Evolutionary conservation across 2,113 vertebrate species (phyloP).

Genomic region (Eulemur rufifrons): DNA sequence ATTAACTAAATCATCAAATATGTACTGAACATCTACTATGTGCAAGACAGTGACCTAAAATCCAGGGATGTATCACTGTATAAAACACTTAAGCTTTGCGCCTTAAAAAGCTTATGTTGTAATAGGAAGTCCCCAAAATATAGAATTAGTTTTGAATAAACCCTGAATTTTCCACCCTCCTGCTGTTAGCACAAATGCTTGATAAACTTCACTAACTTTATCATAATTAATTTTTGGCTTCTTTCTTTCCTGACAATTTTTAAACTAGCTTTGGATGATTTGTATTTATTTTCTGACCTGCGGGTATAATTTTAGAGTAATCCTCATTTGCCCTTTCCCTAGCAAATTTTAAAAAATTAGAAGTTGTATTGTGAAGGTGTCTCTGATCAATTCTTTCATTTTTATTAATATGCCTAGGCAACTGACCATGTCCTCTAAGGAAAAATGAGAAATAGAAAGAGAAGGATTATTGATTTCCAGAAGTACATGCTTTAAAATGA

Average conservation of each 20-base stretch:
- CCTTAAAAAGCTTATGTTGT: background rate
- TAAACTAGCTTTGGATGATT: slow-evolving; percentile 41
- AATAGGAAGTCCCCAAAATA: slow-evolving; percentile 15
- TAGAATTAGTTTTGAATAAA: background rate
- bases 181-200: slow-evolving; percentile 27
- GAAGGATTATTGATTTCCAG: slow-evolving; percentile 24
- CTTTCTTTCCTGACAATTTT: slow-evolving; percentile 51
- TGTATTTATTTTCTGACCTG: slow-evolving; percentile 52
- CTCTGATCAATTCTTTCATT: slow-evolving; percentile 35
- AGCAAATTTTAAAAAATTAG: background rate
- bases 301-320: background rate
- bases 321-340: slow-evolving; percentile 26
- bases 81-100: background rate
- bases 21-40: background rate
- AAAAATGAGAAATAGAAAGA: slow-evolving; percentile 47
- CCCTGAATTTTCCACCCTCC: background rate
- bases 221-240: slow-evolving; percentile 63
- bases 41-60: background rate
- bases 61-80: background rate
- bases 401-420: background rate
- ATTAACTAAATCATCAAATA: background rate
- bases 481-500: slow-evolving; percentile 42
- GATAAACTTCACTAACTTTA: slow-evolving; percentile 57
- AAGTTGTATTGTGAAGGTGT: background rate
- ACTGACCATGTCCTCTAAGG: background rate